Percentiles rank a stretch among this genome's conserved stretches.
Evolutionary conservation across 2,113 vertebrate species (phyloP).

Genomic region (Ranitomeya variabilis): DNA sequence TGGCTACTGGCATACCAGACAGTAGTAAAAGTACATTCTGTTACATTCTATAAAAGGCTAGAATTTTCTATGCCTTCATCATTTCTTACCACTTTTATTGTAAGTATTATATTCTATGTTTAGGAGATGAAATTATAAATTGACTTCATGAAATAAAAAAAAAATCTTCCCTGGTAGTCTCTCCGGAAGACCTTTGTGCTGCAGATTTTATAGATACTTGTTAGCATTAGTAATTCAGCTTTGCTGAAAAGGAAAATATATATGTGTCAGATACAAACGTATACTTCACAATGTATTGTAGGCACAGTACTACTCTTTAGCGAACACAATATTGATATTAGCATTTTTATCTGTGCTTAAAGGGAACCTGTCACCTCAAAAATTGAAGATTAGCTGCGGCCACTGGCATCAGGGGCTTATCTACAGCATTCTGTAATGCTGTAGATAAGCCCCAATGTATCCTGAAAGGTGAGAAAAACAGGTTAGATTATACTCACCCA

Average conservation of each 20-base stretch:
- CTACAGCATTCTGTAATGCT: no score
- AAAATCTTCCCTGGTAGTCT: background rate
- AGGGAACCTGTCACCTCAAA: no score
- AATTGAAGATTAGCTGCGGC: no score
- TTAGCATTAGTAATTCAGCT: background rate
- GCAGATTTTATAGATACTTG: background rate
- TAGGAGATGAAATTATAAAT: background rate
- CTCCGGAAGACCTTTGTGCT: background rate
- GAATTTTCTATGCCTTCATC: background rate
- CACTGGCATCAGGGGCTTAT: no score
- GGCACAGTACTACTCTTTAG: background rate
- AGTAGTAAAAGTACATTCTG: background rate
- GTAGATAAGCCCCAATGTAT: no score
- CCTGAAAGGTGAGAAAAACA: no score
- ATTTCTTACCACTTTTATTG: background rate
- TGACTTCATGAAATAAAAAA: background rate
- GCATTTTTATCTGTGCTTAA: no score
- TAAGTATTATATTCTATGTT: background rate
- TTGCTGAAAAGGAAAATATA: background rate
- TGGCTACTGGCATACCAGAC: background rate
- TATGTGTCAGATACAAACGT: background rate
- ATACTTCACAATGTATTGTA: background rate
- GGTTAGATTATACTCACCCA: no score
- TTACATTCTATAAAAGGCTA: conserved; percentile 14
- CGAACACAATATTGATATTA: background rate